Evolutionary conservation across 2,888 invertebrate genomes (phyloP).

Genomic region (Sacculina carcini): DNA sequence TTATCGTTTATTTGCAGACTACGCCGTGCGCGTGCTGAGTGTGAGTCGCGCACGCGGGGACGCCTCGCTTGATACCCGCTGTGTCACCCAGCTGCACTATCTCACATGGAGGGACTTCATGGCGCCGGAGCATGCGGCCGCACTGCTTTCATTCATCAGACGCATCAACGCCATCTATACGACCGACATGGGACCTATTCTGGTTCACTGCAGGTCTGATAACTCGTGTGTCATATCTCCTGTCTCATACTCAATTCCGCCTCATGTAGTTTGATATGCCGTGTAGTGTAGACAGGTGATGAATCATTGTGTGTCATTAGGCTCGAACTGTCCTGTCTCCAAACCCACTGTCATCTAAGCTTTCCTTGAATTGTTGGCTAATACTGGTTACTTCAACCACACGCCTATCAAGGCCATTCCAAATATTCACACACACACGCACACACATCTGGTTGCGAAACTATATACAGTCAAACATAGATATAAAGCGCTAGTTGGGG

Average conservation of each 20-base stretch:
- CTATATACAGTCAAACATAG: too few relatives aligned
- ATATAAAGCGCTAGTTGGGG: too few relatives aligned
- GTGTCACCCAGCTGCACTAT: conserved; percentile 59
- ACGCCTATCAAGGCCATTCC: too few relatives aligned
- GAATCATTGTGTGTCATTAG: too few relatives aligned
- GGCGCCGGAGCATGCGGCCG: conserved; percentile 78
- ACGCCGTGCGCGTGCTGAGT: conserved; percentile 7
- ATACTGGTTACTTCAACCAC: too few relatives aligned
- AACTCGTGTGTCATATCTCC: neutral
- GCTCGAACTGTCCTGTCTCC: too few relatives aligned
- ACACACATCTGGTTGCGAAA: too few relatives aligned
- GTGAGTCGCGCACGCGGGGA: conserved; percentile 19
- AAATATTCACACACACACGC: too few relatives aligned
- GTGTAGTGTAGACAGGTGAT: too few relatives aligned
- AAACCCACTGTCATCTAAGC: too few relatives aligned
- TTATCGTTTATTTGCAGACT: conserved; percentile 8
- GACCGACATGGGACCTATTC: conserved; percentile 46
- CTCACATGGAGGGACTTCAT: conserved; percentile 88
- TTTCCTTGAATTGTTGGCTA: too few relatives aligned
- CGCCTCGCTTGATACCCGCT: neutral
- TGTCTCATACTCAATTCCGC: conserved; percentile 6
- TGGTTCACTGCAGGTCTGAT: conserved; percentile 50
- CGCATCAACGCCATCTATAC: conserved; percentile 64
- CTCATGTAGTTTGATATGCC: too few relatives aligned
- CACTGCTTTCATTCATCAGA: conserved; percentile 57